Evolutionary conservation across 2,113 vertebrate species (phyloP), one percentile per base, ranked within the genome.

Genomic region (Amazona guildingii): DNA sequence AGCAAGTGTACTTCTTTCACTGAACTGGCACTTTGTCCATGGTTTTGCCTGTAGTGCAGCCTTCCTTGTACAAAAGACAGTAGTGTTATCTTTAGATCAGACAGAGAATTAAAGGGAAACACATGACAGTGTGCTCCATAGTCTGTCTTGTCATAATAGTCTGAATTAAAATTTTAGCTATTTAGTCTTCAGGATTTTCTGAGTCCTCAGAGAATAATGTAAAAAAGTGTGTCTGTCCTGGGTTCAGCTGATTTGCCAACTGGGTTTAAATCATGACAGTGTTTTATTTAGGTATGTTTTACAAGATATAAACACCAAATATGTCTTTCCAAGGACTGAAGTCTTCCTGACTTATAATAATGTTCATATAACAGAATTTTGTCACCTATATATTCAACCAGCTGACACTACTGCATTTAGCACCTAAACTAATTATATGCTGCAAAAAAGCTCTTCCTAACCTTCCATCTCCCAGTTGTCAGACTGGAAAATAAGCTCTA

Each of bases 401-500:
- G 62, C 62, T 95, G 62, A 95, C 59, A 70, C 21, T 84, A 62
- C 52, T 76, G 69, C 77, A 55, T 35, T 72, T 48, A 84, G 74
- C 41, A 80, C 29, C 55, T 91, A 76, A 87, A 84, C 62, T 84
- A 91, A 89, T 91, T 84, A 81, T 17, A 92, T 39, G 24, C 57
- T 62, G 20, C 33, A 91, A 83, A 89, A 91, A 54, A 83, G 24
- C 66, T 89, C 48, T 69, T 91, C 73, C 76, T 81, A 67, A 69
- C 78, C 25, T 79, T 52, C 41, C 25, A 8, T 85, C 39, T 92
- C 39, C 70, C 52, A 57, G 13, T 37, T 37, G 8, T 44, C 69
- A 82, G 69, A 81, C 84, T 78, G 80, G 77, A 91, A 96, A 94
- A 92, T 52, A 78, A 31, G 41, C 59, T 79, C 91, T 87, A 87